These are phyloP conservation scores for Eretmocerus hayati DNA, from an alignment of 2,888 invertebrate genomes.

Conservation along the genomic window DNA sequence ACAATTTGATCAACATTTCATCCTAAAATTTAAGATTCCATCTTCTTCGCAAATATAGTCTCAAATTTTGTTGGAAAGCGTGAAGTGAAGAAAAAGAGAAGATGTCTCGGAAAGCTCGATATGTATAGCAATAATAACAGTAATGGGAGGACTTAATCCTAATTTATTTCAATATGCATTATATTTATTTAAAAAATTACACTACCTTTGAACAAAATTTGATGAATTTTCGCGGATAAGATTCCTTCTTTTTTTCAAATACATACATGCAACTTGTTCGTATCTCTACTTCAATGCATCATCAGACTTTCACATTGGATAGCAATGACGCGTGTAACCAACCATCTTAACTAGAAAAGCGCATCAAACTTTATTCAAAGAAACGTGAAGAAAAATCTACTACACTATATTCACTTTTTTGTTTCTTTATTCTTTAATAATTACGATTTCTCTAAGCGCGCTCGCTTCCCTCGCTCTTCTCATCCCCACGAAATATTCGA, in stretches of 20 bases:
- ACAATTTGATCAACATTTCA: conserved; percentile 10
- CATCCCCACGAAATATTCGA: conserved; percentile 18
- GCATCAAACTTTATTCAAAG: conserved; percentile 33
- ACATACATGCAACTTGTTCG: conserved; percentile 9
- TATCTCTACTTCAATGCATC: conserved; percentile 10
- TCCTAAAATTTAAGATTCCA: conserved; percentile 9
- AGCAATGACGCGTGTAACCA: conserved; percentile 2
- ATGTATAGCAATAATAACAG: conserved; percentile 26
- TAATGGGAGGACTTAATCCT: conserved; percentile 25
- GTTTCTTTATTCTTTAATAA: conserved; percentile 13
- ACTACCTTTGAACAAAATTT: conserved; percentile 38
- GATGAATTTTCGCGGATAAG: conserved; percentile 28
- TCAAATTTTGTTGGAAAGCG: conserved; percentile 16
- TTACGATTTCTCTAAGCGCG: conserved; percentile 21
- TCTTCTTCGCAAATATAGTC: conserved; percentile 13
- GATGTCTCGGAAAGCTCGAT: conserved; percentile 24
- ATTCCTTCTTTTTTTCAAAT: conserved; percentile 4
- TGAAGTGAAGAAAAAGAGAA: conserved; percentile 21
- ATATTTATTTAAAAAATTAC: conserved; percentile 31
- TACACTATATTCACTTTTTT: conserved; percentile 22
- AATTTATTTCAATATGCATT: conserved; percentile 26
- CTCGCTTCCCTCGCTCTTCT: conserved; percentile 18
- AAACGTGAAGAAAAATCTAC: conserved; percentile 24
- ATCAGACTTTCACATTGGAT: conserved; percentile 3
- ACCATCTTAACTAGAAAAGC: conserved; percentile 19